phyloP scores from a whole-genome alignment of 2,888 invertebrate genomes.

The Heliothis peltigera region DNA sequence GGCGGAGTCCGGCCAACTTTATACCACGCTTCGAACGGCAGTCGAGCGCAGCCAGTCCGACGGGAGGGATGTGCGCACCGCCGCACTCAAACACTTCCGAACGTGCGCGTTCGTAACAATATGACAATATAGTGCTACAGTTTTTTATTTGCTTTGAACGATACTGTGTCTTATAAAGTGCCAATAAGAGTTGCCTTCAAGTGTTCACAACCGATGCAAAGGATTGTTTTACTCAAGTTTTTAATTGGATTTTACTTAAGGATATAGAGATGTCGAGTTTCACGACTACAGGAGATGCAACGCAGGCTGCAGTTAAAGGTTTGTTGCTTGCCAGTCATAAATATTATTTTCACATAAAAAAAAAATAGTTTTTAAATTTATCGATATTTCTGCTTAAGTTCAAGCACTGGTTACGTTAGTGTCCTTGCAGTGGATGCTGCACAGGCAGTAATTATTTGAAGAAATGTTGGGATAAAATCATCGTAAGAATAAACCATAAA shows the following conservation, averaged over 20 bases:
- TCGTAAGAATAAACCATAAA: neutral
- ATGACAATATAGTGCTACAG: slow-evolving; percentile 66
- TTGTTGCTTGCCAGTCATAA: slow-evolving; percentile 62
- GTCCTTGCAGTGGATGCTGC: slow-evolving; percentile 35
- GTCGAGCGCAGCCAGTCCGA: slow-evolving; percentile 77
- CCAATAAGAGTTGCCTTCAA: slow-evolving; percentile 73
- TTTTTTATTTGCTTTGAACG: slow-evolving; percentile 55
- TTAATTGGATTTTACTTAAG: slow-evolving; percentile 66
- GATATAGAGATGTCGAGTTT: slow-evolving; percentile 81
- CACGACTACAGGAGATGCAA: slow-evolving; percentile 74
- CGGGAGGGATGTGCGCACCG: slow-evolving; percentile 68
- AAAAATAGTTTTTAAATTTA: slow-evolving; percentile 10
- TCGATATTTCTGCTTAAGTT: slow-evolving; percentile 36
- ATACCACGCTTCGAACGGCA: slow-evolving; percentile 74
- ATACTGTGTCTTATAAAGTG: slow-evolving; percentile 80
- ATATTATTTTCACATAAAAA: slow-evolving; percentile 7
- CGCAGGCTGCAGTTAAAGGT: slow-evolving; percentile 84
- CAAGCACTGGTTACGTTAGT: slow-evolving; percentile 48
- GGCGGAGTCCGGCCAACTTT: slow-evolving; percentile 78
- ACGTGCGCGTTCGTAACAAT: slow-evolving; percentile 72
- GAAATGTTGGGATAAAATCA: slow-evolving; percentile 4
- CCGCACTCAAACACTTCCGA: slow-evolving; percentile 59
- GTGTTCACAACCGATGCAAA: slow-evolving; percentile 58
- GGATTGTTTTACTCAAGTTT: slow-evolving; percentile 68
- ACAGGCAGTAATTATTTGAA: slow-evolving; percentile 31